Percentiles rank a stretch among this genome's conserved stretches.
Conservation (phyloP, 2,888 invertebrate genomes). For the Nesidiocoris tenuis region DNA sequence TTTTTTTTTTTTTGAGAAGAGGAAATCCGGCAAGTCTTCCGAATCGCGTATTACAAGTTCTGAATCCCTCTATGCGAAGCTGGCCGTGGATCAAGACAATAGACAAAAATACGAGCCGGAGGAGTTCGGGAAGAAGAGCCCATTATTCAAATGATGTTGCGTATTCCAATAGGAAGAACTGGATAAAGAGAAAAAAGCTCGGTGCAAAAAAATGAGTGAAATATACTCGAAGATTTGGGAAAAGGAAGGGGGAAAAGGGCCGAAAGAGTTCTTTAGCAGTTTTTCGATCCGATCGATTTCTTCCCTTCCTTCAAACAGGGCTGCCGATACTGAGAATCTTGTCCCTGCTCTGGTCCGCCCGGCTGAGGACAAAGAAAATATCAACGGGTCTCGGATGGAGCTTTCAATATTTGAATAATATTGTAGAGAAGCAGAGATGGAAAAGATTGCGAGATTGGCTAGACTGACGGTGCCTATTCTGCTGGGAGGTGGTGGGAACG, state of each 20-base stretch:
- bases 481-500: no score
- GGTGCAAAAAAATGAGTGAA: slow-evolving; percentile 18
- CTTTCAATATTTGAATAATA: not conserved
- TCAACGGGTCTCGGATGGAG: not conserved
- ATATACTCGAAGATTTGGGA: slow-evolving; percentile 23
- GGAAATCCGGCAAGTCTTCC: not conserved
- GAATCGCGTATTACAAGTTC: not conserved
- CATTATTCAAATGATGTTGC: slow-evolving; percentile 42
- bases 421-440: not conserved
- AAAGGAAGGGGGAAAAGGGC: slow-evolving; percentile 11
- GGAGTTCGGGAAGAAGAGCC: slow-evolving; percentile 16
- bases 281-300: not conserved
- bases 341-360: not conserved
- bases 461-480: no score
- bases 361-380: not conserved
- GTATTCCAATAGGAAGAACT: slow-evolving; percentile 33
- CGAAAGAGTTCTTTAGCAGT: not conserved
- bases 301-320: not conserved
- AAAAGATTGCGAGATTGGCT: not conserved
- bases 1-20: not conserved
- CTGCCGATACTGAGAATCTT: not conserved
- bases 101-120: slow-evolving; percentile 33
- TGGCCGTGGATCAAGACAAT: slow-evolving; percentile 32
- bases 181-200: slow-evolving; percentile 7
- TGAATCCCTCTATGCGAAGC: slow-evolving; percentile 3